phyloP scores from a whole-genome alignment of 2,888 invertebrate species.

The Julus scanicus region DNA sequence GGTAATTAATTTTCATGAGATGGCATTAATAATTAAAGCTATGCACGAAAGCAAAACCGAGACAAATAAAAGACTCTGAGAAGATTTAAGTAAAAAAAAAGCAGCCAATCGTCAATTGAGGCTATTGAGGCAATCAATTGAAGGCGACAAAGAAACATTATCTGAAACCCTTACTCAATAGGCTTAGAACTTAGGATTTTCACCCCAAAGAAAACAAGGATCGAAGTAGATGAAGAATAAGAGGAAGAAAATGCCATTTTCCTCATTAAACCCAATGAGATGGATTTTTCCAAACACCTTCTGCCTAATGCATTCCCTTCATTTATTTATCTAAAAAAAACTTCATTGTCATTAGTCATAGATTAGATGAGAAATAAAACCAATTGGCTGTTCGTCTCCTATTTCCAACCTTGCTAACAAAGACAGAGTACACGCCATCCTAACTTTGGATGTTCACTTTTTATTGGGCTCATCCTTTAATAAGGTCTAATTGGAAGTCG shows the following conservation, averaged over 20 bases:
- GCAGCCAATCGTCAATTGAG: not conserved
- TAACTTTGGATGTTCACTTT: not conserved
- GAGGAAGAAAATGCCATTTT: conserved; percentile 13
- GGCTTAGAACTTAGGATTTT: not conserved
- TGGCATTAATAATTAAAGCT: conserved; percentile 3
- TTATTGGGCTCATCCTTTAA: conserved; percentile 31
- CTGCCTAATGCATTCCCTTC: conserved; percentile 41
- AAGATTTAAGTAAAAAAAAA: not conserved
- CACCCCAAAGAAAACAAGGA: not conserved
- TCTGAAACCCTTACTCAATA: not conserved
- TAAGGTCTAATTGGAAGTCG: conserved; percentile 42
- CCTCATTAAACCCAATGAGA: conserved; percentile 32
- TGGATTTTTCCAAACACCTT: conserved; percentile 42
- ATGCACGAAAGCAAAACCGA: not conserved
- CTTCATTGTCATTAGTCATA: not conserved
- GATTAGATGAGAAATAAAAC: conserved; percentile 32
- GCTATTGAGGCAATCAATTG: not conserved
- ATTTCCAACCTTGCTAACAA: not conserved
- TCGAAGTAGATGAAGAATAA: not conserved
- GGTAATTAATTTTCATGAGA: not conserved
- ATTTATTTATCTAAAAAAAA: conserved; percentile 24
- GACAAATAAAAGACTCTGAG: not conserved
- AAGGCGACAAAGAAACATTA: not conserved
- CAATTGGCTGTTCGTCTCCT: conserved; percentile 30
- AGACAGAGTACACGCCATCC: not conserved